phyloP scores from a whole-genome alignment of 2,888 invertebrate genomes.

The Melanophora roralis region DNA sequence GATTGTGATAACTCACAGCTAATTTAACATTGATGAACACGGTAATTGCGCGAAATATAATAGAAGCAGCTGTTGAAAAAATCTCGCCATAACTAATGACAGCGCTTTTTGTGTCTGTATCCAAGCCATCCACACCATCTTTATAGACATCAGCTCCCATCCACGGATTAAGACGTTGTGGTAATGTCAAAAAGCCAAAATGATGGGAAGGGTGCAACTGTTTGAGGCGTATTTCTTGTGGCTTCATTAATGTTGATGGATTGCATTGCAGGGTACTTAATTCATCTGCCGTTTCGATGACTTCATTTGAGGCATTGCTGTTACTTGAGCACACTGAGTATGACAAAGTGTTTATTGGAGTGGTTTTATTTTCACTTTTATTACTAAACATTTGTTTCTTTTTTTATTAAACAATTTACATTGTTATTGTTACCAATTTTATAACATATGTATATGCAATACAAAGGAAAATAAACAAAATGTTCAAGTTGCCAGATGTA shows the following conservation, averaged over 20 bases:
- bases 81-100: slow-evolving; percentile 66
- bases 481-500: too few species aligned
- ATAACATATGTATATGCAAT: too few species aligned
- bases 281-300: slow-evolving; percentile 41
- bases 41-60: slow-evolving; percentile 67
- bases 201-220: slow-evolving; percentile 11
- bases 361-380: slow-evolving; percentile 2
- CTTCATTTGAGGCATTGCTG: slow-evolving; percentile 20
- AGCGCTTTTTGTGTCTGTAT: slow-evolving; percentile 39
- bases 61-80: slow-evolving; percentile 67
- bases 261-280: slow-evolving; percentile 44
- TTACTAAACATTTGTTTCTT: slow-evolving; percentile 17
- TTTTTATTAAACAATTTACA: neutral
- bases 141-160: slow-evolving; percentile 51
- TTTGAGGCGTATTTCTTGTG: slow-evolving; percentile 10
- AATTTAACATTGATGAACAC: slow-evolving; percentile 68
- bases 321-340: neutral
- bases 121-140: neutral
- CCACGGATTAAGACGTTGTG: slow-evolving; percentile 31
- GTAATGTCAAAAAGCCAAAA: slow-evolving; percentile 6
- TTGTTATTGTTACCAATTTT: too few species aligned
- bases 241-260: slow-evolving; percentile 29
- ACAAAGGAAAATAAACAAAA: too few species aligned
- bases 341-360: neutral
- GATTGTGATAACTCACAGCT: slow-evolving; percentile 67